Evolutionary conservation across 2,113 vertebrate genomes (phyloP).

Genomic region (Pterocles gutturalis): DNA sequence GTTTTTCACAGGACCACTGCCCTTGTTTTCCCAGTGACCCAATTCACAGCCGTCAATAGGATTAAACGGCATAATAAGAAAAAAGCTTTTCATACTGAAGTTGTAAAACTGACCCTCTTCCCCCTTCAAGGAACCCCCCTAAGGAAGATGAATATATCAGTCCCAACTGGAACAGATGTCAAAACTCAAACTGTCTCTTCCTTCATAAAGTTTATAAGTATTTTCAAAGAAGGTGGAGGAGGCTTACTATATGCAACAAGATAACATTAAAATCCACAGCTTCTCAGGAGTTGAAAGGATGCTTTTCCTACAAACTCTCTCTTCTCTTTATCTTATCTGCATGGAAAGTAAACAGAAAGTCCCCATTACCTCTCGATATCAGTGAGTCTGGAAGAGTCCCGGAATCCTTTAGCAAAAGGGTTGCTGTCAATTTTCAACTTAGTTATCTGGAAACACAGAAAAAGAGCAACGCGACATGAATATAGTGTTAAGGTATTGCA

Average conservation of each 20-base stretch:
- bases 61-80: constrained; percentile 47
- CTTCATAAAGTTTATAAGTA: constrained; percentile 14
- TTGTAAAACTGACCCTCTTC: constrained; percentile 18
- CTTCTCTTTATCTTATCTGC: constrained; percentile 73
- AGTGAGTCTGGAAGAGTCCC: constrained; percentile 97
- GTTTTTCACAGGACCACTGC: constrained; percentile 29
- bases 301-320: constrained; percentile 63
- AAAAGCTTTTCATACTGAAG: constrained; percentile 36
- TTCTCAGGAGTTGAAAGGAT: constrained; percentile 48
- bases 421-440: constrained; percentile 99
- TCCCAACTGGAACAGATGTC: constrained; percentile 6
- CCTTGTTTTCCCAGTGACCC: background rate
- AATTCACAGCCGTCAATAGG: constrained; percentile 15
- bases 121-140: background rate
- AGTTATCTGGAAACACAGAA: constrained; percentile 89
- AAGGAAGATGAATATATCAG: background rate
- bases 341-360: constrained; percentile 79
- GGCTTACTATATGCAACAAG: background rate
- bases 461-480: constrained; percentile 25
- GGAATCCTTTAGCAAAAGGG: constrained; percentile 98
- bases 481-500: background rate
- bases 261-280: constrained; percentile 36
- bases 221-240: constrained; percentile 32
- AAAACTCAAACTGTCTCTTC: constrained; percentile 8
- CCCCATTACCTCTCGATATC: constrained; percentile 98